Evolutionary conservation across 2,113 vertebrate genomes (phyloP), one percentile per base, ranked within the genome.

Genomic region (Malurus cyaneus): DNA sequence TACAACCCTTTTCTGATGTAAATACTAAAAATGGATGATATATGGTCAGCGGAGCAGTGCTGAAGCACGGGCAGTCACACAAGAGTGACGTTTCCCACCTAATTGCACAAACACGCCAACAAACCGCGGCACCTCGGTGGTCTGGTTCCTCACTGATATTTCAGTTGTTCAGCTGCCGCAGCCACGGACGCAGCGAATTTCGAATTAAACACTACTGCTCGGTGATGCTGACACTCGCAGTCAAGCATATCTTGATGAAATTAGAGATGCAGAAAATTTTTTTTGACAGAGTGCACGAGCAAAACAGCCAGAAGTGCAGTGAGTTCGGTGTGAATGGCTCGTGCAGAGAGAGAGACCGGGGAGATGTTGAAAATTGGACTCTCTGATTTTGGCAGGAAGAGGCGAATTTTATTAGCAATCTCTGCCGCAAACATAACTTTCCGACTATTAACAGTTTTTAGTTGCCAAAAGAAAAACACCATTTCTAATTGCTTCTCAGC

Each of bases 191-290:
- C 86, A 92, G 88, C 1, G 82, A 92, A 92, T 89, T 97, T 82
- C 89, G 95, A 96, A 98, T 97, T 89, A 97, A 97, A 97, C 84
- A 88, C 89, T 64, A 90, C 86, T 70, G 92, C 96, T 97, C 77
- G 56, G 89, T 36, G 87, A 96, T 92, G 96, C 83, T 97, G 97
- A 97, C 44, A 95, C 96, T 97, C 83, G 93, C 96, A 96, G 96
- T 96, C 96, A 97, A 96, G 97, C 97, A 96, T 96, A 95, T 86
- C 96, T 79, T 97, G 96, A 97, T 97, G 97, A 97, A 98, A 97
- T 97, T 97, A 98, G 97, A 98, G 96, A 97, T 94, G 97, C 97
- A 98, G 98, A 97, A 98, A 97, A 98, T 96, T 95, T 97, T 97
- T 97, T 96, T 94, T 97, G 95, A 97, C 97, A 96, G 97, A 97